A percentile compares a stretch with the other conserved stretches of the same genome.
Conservation (phyloP, 2,797 vertebrate genomes). For the Sebastes baramenuke region DNA sequence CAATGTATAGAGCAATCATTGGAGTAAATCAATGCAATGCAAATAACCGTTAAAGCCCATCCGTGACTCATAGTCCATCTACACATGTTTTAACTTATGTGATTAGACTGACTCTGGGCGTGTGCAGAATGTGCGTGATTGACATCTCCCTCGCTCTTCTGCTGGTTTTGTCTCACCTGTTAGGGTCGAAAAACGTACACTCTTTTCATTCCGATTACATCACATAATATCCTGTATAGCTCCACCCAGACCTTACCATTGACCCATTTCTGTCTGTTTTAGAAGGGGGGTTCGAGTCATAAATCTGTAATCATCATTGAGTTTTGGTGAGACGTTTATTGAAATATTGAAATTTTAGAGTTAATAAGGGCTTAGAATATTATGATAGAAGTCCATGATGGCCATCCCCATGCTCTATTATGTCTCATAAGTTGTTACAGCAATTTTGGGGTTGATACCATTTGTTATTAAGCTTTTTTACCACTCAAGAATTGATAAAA, state of each 20-base stretch:
- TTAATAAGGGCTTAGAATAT: too few relatives aligned
- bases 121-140: too few relatives aligned
- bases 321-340: too few relatives aligned
- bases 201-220: background rate
- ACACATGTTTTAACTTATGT: background rate
- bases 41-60: background rate
- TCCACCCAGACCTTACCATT: background rate
- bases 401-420: too few relatives aligned
- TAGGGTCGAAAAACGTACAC: background rate
- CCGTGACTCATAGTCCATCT: background rate
- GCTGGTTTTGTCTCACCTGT: too few relatives aligned
- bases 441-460: background rate
- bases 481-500: background rate
- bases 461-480: background rate
- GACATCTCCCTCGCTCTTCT: too few relatives aligned
- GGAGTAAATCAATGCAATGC: background rate
- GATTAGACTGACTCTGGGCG: too few relatives aligned
- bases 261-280: too few relatives aligned
- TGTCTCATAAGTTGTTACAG: too few relatives aligned
- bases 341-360: fast-evolving
- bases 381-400: too few relatives aligned
- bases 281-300: fast-evolving
- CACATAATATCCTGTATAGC: background rate
- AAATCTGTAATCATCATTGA: too few relatives aligned
- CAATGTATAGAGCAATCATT: background rate